Percentiles rank a stretch among this genome's conserved stretches.
These are phyloP conservation scores for Argentina silus DNA, from an alignment of 2,797 vertebrate species.

Conservation along the genomic window DNA sequence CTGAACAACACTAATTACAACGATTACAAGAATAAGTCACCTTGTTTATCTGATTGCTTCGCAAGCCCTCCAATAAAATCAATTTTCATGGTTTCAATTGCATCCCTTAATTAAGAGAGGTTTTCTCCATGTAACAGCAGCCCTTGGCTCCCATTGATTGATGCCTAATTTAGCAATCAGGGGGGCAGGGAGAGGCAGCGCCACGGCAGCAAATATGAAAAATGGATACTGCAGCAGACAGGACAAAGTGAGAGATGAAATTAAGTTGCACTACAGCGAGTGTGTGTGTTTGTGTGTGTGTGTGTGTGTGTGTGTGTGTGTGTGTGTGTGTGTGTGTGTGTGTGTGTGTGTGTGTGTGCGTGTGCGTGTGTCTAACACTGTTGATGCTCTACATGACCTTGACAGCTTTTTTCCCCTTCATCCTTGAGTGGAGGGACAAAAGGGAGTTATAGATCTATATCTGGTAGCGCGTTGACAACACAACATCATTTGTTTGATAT, in stretches of 20 bases:
- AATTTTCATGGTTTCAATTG: conserved; percentile 64
- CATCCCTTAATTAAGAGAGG: conserved; percentile 62
- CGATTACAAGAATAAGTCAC: conserved; percentile 56
- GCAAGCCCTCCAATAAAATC: conserved; percentile 56
- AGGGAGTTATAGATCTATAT: not conserved
- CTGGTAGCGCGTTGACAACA: not conserved
- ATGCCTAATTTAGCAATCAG: conserved; percentile 53
- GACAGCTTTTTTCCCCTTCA: conserved; percentile 8
- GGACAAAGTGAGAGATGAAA: conserved; percentile 26
- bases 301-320: conserved; percentile 1
- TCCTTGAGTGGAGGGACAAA: conserved; percentile 5
- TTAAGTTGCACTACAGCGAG: conserved; percentile 28
- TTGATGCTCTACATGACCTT: conserved; percentile 33
- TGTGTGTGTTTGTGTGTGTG: conserved; percentile 12
- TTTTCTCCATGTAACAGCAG: conserved; percentile 44
- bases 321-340: conserved; percentile 29
- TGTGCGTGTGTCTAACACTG: conserved; percentile 23
- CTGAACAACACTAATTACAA: conserved; percentile 48
- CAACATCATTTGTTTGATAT: not conserved
- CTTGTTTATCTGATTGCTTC: conserved; percentile 64
- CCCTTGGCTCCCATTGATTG: conserved; percentile 49
- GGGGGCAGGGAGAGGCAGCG: conserved; percentile 14
- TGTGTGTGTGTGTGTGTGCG: conserved; percentile 1
- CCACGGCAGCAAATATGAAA: conserved; percentile 24
- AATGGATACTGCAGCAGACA: conserved; percentile 20